Evolutionary conservation across 1,140 invertebrate species (phyloP), one percentile per base, ranked within the genome.

Genomic region (Caenorhabditis elegans): DNA sequence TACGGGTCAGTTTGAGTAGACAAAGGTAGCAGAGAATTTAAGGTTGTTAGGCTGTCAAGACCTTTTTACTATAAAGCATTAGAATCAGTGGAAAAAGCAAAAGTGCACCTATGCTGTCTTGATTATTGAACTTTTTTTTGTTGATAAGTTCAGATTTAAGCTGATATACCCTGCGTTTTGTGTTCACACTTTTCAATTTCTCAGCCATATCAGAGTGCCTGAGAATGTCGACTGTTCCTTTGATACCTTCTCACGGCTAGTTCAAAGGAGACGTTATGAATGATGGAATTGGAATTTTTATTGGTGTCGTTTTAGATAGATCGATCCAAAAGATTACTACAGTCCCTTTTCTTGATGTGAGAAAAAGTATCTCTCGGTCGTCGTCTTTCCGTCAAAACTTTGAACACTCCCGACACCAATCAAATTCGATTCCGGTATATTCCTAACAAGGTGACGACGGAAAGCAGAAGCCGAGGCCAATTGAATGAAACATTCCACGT

Each of bases 221-320:
- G 60, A 70, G 60, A 70, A 70, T 70, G 34, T 24, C 34, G 17
- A n/a, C 43, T 70, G 60, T 70, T 70, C 60, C 43, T 43, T n/a
- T 70, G 60, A 43, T 70, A 70, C 34, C 60, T 70, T 70, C 34
- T 70, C 60, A 36, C 22, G 34, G 60, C 60, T 70, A 70, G 31
- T 70, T 70, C 60, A 70, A 60, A 39, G 60, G 34, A 70, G 34
- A 39, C 60, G 60, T 70, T 70, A 70, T 70, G 60, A 70, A 70
- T 24, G n/a, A 70, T 70, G 60, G 60, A 70, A 70, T 70, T 70
- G 60, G 34, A 70, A 70, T 39, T 70, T 55, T 70, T 70, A 70
- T 70, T 70, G 34, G 60, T 70, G n/a, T 70, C 60, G 60, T 70
- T 70, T 13, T 10, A n/a, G n/a, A 39, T 11, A 70, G 60, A 70